phyloP scores from a whole-genome alignment of 2,797 vertebrate genomes.

The Poecilia velifera region DNA sequence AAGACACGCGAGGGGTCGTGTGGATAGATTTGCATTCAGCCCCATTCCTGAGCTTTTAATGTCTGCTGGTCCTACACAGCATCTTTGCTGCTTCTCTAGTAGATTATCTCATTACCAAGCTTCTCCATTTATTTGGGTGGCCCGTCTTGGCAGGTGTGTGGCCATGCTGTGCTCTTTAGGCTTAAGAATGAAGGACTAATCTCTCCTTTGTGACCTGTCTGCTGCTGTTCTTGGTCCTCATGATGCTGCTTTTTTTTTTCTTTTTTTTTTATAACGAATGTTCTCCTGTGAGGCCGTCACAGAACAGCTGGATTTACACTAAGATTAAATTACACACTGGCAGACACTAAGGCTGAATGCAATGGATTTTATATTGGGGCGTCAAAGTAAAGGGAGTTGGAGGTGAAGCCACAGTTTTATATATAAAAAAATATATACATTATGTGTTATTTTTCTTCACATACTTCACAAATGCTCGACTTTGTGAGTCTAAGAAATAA shows the following conservation, averaged over 20 bases:
- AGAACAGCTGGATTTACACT: background rate
- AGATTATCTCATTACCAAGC: background rate
- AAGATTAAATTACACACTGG: background rate
- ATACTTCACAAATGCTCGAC: background rate
- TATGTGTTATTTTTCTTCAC: background rate
- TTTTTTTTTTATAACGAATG: background rate
- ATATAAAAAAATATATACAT: background rate
- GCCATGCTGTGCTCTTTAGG: background rate
- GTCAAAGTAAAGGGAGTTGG: background rate
- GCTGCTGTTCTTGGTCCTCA: background rate
- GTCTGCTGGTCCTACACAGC: background rate
- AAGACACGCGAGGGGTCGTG: background rate
- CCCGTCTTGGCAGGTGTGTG: background rate
- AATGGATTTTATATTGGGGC: background rate
- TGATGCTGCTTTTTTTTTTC: background rate
- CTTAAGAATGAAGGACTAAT: background rate
- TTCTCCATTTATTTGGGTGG: background rate
- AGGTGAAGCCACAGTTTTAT: background rate
- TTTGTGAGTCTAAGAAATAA: background rate
- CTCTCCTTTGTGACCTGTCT: background rate
- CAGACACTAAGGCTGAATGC: background rate
- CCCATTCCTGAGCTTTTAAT: background rate
- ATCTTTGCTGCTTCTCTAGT: background rate
- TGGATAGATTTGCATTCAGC: background rate
- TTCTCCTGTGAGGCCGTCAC: background rate